A percentile compares a stretch with the other conserved stretches of the same genome.
These are phyloP conservation scores for Apeltes quadracus DNA, from an alignment of 2,113 vertebrate species.

Conservation along the genomic window DNA sequence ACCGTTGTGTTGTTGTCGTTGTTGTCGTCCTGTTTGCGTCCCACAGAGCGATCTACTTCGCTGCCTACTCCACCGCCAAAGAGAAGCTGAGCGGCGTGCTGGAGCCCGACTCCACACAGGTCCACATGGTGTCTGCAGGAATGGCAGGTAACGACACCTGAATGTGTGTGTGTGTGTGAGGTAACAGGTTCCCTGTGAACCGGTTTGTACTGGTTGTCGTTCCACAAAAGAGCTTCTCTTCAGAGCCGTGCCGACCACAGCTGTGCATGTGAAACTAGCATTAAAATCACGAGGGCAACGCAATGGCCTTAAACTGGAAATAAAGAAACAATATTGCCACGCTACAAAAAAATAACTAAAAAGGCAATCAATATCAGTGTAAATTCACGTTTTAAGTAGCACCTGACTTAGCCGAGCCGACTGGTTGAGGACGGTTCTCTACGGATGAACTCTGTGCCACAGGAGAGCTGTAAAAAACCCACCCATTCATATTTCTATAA, in stretches of 20 bases:
- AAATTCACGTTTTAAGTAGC: no score
- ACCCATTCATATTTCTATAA: no score
- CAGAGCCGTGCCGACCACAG: background rate
- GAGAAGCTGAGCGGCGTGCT: constrained; percentile 90
- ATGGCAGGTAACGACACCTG: constrained; percentile 88
- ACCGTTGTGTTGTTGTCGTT: background rate
- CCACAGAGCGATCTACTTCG: constrained; percentile 96
- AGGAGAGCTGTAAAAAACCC: background rate
- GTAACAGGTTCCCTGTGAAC: background rate
- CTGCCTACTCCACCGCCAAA: constrained; percentile 95
- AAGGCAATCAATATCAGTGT: no score
- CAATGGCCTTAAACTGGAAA: no score
- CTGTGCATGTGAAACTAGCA: no score
- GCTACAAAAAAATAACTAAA: no score
- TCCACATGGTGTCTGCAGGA: constrained; percentile 96
- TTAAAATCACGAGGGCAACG: no score
- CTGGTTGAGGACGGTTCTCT: background rate
- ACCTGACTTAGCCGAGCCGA: constrained; percentile 18
- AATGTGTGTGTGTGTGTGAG: background rate
- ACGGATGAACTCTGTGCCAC: background rate
- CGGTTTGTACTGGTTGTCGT: background rate
- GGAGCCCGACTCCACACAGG: constrained; percentile 92
- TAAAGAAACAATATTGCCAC: no score
- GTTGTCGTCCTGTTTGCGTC: background rate
- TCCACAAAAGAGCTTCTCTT: background rate